Evolutionary conservation across 2,113 vertebrate genomes (phyloP), one percentile per base, ranked within the genome.

Genomic region (Solea solea): DNA sequence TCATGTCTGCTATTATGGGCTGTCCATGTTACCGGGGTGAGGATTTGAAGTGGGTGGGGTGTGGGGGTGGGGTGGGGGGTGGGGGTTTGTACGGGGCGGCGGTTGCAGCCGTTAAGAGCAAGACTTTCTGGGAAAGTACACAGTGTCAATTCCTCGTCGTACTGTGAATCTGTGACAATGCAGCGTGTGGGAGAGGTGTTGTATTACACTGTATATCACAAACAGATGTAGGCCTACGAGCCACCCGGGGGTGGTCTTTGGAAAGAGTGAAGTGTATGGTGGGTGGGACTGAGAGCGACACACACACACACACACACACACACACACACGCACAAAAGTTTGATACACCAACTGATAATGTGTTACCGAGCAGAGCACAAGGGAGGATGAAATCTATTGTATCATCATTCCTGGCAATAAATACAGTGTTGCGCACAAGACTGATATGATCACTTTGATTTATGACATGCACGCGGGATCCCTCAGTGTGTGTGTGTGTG

Each of bases 1-100:
- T 92, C 91, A 92, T 92, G 91, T 90, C 88, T 84, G 90, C 91
- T 90, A 91, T 92, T 92, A 92, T 88, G 87, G 84, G 82, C 88
- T 90, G 91, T 91, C 90, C 86, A 84, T 91, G 90, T 91, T 89
- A 84, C 67, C 49, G 59, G 86, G 82, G 80, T 86, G 79, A 87
- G 83, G 78, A 88, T 86, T 88, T 88, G 88, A 89, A 49, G 73
- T 40, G 28, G 21, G 27, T 5, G 27, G n/a, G n/a, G 46, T 44
- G 42, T 51, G 62, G 76, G 61, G 54, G 42, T 9, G 60, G 41
- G 5, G 27, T 9, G 45, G 8, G 4, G 21, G 56, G 21, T 69
- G 65, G 50, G 42, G 59, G 8, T 45, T 13, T 9, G 44, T 11
- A 41, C 4, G 27, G 9, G 45, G 8, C 4, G 41, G 56, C 16